Evolutionary conservation across 64 coral and sea anemone species (phyloP).

Genomic region (Pocillopora damicornis): DNA sequence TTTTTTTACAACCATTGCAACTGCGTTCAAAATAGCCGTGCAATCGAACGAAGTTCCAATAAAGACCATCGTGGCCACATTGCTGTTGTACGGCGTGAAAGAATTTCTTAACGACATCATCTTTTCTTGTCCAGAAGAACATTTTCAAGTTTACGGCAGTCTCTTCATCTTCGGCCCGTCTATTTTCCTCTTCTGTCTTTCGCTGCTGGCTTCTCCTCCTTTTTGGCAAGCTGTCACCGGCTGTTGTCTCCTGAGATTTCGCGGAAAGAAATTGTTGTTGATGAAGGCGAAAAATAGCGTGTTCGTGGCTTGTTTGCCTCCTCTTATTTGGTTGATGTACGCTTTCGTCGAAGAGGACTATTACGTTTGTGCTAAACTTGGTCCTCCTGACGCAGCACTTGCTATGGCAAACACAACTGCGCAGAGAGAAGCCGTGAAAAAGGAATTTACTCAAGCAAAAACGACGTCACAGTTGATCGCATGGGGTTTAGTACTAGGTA

Average conservation of each 20-base stretch:
- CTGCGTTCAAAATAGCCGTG: neutral
- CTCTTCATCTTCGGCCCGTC: constrained; percentile 62
- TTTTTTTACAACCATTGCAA: neutral
- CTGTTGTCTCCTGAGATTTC: constrained; percentile 36
- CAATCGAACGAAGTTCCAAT: constrained; percentile 36
- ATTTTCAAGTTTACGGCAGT: constrained; percentile 47
- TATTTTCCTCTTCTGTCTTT: constrained; percentile 55
- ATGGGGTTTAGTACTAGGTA: constrained; percentile 56
- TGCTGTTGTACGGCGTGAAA: constrained; percentile 55
- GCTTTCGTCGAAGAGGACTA: constrained; percentile 70
- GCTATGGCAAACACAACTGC: constrained; percentile 28
- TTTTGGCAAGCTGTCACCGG: constrained; percentile 66
- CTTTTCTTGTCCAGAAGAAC: constrained; percentile 50
- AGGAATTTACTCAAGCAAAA: constrained; percentile 49
- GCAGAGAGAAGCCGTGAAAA: constrained; percentile 22
- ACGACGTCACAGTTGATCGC: constrained; percentile 66
- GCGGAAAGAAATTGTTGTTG: constrained; percentile 43
- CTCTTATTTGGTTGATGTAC: constrained; percentile 70
- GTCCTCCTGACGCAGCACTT: constrained; percentile 31
- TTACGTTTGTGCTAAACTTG: constrained; percentile 73
- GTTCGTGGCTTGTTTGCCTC: constrained; percentile 63
- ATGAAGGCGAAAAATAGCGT: constrained; percentile 51
- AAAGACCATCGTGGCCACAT: constrained; percentile 33
- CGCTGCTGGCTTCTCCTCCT: constrained; percentile 35
- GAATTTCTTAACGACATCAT: constrained; percentile 65